Evolutionary conservation across 1,140 invertebrate genomes (phyloP), one percentile per base, ranked within the genome.

Genomic region (Portunus trituberculatus): DNA sequence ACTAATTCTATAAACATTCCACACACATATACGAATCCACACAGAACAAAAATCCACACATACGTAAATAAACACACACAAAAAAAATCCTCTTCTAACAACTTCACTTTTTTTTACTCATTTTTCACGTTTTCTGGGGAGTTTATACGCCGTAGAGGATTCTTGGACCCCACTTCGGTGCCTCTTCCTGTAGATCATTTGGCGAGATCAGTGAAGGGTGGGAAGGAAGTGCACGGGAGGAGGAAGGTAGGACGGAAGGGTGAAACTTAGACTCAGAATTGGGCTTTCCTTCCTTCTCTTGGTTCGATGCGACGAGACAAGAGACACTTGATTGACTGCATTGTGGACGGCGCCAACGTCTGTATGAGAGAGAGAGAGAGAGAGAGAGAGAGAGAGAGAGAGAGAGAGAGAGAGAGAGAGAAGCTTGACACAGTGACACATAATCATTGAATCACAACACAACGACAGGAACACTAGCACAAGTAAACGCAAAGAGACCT

Each of bases 361-460:
- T 0, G 67, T 20, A 20, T 20, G 67, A 76, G 67, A 76, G 67
- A 76, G 67, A 76, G 67, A 76, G 86, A 88, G 86, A 88, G 86
- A 88, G 86, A 39, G 86, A 86, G 83, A 86, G 83, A 86, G 83
- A 86, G 83, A 86, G 83, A 86, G 83, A 86, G 83, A 86, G 83
- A 86, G 83, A 86, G 83, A 86, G 52, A 59, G 52, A 88, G 28
- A 88, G 31, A 88, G 31, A 88, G 31, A 88, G 31, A 88, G 31
- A 88, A 8, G 25, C 52, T 76, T 12, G 20, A 76, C 20, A 7
- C 67, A 76, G 67, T n/a, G 67, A 12, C 20, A 76, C 67, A 76
- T 4, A 20, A 3, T 12, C 10, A 76, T 25, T 12, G 8, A 76
- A 7, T 4, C 10, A 76, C 59, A 25, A 52, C 59, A 76, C 59